Conservation (phyloP, 2,888 invertebrate species). For the Dicranocentrus wangi region DNA sequence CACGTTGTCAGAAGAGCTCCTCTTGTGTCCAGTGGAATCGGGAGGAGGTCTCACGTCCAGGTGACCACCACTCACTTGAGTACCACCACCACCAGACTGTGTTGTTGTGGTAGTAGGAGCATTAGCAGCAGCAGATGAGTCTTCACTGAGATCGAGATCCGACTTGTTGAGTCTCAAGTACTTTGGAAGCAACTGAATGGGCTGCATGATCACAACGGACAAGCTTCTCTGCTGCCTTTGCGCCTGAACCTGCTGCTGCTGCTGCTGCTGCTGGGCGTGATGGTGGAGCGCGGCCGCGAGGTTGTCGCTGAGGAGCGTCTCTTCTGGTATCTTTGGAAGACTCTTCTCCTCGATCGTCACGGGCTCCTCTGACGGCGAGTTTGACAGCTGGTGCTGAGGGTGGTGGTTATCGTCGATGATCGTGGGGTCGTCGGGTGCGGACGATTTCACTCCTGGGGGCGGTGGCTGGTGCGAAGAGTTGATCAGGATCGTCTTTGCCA, state of each 20-base stretch:
- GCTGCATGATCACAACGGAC: constrained; percentile 50
- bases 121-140: neutral
- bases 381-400: constrained; percentile 31
- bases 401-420: neutral
- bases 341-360: constrained; percentile 67
- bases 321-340: constrained; percentile 68
- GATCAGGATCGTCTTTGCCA: constrained; percentile 69
- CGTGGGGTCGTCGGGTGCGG: neutral
- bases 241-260: neutral
- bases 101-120: neutral
- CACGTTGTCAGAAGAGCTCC: neutral
- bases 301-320: constrained; percentile 12
- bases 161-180: constrained; percentile 64
- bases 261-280: too few species aligned
- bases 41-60: neutral
- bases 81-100: neutral
- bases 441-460: neutral
- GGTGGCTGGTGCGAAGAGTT: constrained; percentile 22
- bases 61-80: constrained; percentile 1
- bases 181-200: constrained; percentile 51
- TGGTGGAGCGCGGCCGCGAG: neutral
- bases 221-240: constrained; percentile 26
- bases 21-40: neutral
- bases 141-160: constrained; percentile 50
- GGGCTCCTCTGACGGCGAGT: constrained; percentile 65